Evolutionary conservation across 2,113 vertebrate genomes (phyloP).

Genomic region (Mungos mungo): DNA sequence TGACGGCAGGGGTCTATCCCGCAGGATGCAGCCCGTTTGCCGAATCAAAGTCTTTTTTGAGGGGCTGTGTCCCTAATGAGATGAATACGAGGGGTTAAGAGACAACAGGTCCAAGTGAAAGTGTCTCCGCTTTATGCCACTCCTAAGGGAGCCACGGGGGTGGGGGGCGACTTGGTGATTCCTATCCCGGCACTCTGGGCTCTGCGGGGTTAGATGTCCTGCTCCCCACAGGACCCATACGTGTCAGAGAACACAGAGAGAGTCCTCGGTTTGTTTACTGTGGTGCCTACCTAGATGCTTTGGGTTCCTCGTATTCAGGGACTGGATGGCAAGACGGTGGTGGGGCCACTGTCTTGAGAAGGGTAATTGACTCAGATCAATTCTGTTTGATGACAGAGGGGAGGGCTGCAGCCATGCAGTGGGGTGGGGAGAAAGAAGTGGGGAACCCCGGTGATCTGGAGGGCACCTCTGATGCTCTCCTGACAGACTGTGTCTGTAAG

Average conservation of each 20-base stretch:
- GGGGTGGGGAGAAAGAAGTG: neutral
- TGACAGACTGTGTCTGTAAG: no score
- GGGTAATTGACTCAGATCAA: neutral
- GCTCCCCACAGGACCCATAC: neutral
- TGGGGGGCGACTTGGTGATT: no score
- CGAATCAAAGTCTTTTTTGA: neutral
- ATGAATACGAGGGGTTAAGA: neutral
- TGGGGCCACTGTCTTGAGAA: neutral
- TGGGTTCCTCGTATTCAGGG: neutral
- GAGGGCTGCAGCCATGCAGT: fast-evolving
- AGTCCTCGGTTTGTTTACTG: neutral
- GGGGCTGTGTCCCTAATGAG: neutral
- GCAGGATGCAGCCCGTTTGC: neutral
- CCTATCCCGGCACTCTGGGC: neutral
- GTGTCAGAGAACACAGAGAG: no score
- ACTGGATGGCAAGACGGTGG: neutral
- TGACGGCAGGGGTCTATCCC: neutral
- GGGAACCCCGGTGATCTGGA: fast-evolving
- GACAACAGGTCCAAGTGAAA: neutral
- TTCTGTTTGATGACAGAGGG: neutral
- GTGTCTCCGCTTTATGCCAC: no score
- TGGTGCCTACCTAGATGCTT: neutral
- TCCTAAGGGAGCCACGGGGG: fast-evolving
- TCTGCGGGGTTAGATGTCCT: neutral
- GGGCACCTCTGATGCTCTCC: neutral